Percentiles rank a stretch among this genome's conserved stretches.
phyloP scores from a whole-genome alignment of 2,888 invertebrate genomes.

The Teleogryllus oceanicus region DNA sequence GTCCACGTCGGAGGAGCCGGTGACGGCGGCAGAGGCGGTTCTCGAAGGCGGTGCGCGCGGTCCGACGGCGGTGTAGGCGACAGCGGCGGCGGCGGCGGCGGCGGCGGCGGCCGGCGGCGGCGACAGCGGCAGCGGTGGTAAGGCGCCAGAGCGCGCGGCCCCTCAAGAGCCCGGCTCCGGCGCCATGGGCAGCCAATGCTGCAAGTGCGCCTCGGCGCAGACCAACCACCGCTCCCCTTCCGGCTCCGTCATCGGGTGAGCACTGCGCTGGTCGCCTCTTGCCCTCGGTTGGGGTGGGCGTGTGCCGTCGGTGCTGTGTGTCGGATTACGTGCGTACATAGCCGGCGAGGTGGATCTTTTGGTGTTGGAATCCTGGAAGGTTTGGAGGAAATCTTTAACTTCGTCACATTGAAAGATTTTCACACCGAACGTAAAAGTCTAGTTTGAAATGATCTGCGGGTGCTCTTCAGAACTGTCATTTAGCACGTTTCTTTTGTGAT shows the following conservation, averaged over 20 bases:
- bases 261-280: background rate
- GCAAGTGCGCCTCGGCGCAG: conserved; percentile 55
- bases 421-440: too few relatives aligned
- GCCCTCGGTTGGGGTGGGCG: background rate
- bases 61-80: too few relatives aligned
- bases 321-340: too few relatives aligned
- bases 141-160: conserved; percentile 51
- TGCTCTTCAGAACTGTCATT: too few relatives aligned
- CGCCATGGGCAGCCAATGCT: conserved; percentile 58
- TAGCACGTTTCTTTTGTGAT: too few relatives aligned
- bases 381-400: too few relatives aligned
- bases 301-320: too few relatives aligned
- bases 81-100: conserved; percentile 51
- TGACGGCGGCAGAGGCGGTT: conserved; percentile 50
- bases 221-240: conserved; percentile 47
- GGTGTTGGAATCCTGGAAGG: too few relatives aligned
- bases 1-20: conserved; percentile 49
- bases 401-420: too few relatives aligned
- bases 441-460: too few relatives aligned
- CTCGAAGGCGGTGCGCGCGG: conserved; percentile 45
- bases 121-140: conserved; percentile 49
- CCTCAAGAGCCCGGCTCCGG: conserved; percentile 46
- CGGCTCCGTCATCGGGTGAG: conserved; percentile 11
- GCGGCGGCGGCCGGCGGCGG: conserved; percentile 42
- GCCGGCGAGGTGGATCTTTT: too few relatives aligned